phyloP scores from a whole-genome alignment of 92 coral and sea anemone species.

The Galaxea fascicularis region DNA sequence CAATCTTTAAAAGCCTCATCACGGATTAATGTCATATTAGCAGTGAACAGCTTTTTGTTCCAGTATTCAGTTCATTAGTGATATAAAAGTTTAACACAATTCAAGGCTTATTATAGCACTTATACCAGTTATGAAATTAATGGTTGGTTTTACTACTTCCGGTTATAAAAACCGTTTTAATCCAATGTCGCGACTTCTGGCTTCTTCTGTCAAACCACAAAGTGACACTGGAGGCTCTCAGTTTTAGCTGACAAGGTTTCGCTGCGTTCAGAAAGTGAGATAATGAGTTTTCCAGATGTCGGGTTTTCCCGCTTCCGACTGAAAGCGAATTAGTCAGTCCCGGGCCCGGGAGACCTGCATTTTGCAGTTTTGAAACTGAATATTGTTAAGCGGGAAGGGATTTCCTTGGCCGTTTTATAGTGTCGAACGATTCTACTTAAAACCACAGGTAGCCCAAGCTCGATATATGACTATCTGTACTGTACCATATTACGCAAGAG shows the following conservation, averaged over 20 bases:
- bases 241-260: background rate
- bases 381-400: too few relatives aligned
- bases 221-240: constrained; percentile 18
- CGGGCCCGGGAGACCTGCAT: too few relatives aligned
- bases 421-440: too few relatives aligned
- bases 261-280: too few relatives aligned
- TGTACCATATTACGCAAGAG: too few relatives aligned
- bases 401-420: too few relatives aligned
- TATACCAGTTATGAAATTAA: background rate
- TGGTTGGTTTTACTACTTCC: background rate
- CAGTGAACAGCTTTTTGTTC: background rate
- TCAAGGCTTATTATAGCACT: background rate
- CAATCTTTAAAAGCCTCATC: background rate
- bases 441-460: too few relatives aligned
- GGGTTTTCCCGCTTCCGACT: too few relatives aligned
- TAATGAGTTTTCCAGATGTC: too few relatives aligned
- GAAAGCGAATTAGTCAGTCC: too few relatives aligned
- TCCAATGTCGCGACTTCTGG: background rate
- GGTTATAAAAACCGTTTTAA: background rate
- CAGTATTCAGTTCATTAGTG: background rate
- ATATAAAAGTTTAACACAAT: background rate
- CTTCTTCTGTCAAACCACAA: background rate
- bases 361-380: too few relatives aligned
- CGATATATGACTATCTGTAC: too few relatives aligned
- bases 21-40: background rate